These are phyloP conservation scores for Neuroterus valhalla DNA, from an alignment of 1,140 invertebrate genomes.

Conservation along the genomic window DNA sequence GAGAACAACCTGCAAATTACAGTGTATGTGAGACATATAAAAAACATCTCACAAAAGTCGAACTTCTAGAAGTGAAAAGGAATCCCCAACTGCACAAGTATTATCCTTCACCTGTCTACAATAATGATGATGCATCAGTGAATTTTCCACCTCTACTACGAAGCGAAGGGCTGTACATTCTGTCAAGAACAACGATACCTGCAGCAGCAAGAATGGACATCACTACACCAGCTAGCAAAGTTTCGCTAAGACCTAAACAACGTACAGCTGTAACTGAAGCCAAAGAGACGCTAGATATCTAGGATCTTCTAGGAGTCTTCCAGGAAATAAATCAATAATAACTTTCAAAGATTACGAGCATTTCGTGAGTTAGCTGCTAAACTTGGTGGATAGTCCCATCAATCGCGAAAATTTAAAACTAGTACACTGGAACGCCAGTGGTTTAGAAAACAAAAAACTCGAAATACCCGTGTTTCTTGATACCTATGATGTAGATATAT, in stretches of 20 bases:
- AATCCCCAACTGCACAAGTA: not conserved
- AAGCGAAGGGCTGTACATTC: too few relatives aligned
- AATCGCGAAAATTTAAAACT: not conserved
- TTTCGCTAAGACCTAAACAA: too few relatives aligned
- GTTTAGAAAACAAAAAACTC: not conserved
- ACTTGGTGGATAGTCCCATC: not conserved
- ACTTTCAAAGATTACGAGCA: not conserved
- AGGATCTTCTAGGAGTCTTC: not conserved
- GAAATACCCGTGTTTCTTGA: not conserved
- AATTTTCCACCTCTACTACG: too few relatives aligned
- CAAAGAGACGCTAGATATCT: not conserved
- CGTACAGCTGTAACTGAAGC: not conserved
- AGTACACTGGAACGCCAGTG: not conserved
- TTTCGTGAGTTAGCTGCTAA: not conserved
- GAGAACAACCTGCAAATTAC: not conserved
- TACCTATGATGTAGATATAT: not conserved
- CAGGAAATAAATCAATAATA: not conserved
- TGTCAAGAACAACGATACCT: too few relatives aligned
- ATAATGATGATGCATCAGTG: too few relatives aligned
- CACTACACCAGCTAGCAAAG: too few relatives aligned
- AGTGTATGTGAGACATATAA: not conserved
- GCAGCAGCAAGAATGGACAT: too few relatives aligned
- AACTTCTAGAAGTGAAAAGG: not conserved
- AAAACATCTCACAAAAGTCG: conserved; percentile 13
- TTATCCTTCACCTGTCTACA: too few relatives aligned